These are phyloP conservation scores for Dendrolimus pini DNA, from an alignment of 2,888 invertebrate species.

Conservation along the genomic window DNA sequence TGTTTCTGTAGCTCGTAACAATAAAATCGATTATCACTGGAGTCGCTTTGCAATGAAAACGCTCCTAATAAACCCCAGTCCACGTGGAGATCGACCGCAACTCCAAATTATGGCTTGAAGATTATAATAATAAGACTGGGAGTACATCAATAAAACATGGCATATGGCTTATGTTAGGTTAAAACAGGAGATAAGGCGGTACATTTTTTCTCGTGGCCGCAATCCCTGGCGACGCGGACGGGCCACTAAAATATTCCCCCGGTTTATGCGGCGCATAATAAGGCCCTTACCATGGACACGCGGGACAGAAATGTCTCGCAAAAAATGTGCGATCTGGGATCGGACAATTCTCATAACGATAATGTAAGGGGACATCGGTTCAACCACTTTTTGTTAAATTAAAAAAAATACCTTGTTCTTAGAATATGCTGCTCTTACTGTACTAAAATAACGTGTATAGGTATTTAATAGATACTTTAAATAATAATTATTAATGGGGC, in stretches of 20 bases:
- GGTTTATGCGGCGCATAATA: slow-evolving; percentile 66
- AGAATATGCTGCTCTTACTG: no score
- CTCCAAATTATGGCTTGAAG: slow-evolving; percentile 2
- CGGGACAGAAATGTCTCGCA: slow-evolving; percentile 2
- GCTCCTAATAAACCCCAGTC: no score
- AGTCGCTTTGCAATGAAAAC: no score
- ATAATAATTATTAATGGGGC: no score
- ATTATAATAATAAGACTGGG: slow-evolving; percentile 16
- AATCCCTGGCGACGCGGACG: slow-evolving; percentile 62
- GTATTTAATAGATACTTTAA: no score
- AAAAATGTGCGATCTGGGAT: slow-evolving; percentile 1
- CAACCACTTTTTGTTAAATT: no score
- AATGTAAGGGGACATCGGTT: not conserved
- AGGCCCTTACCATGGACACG: slow-evolving; percentile 16
- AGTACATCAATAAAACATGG: slow-evolving; percentile 56
- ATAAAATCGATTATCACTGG: no score
- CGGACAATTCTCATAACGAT: not conserved
- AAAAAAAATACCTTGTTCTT: no score
- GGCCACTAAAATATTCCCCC: slow-evolving; percentile 58
- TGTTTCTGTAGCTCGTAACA: no score
- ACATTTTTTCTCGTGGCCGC: slow-evolving; percentile 65
- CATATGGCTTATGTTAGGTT: slow-evolving; percentile 36
- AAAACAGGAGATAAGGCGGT: slow-evolving; percentile 59
- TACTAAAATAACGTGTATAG: no score
- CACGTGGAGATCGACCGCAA: no score